phyloP scores from a whole-genome alignment of 2,113 vertebrate genomes.

The Brienomyrus brachyistius region DNA sequence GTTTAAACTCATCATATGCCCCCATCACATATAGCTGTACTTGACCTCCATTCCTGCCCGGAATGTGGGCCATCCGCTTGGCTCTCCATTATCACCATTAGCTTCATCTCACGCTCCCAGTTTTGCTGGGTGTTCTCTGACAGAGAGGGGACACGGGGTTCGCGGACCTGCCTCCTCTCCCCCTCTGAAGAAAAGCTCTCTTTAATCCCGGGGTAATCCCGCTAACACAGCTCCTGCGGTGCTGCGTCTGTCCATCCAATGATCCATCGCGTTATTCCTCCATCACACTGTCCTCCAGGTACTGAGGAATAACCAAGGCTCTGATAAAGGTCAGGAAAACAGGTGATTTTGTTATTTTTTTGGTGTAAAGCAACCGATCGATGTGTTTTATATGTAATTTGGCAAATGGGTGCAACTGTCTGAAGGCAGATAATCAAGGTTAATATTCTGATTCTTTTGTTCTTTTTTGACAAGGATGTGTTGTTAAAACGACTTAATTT shows the following conservation, averaged over 20 bases:
- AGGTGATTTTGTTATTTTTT: neutral
- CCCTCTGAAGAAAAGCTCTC: neutral
- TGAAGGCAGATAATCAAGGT: neutral
- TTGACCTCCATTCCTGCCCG: conserved; percentile 68
- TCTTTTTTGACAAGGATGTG: neutral
- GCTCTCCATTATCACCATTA: conserved; percentile 46
- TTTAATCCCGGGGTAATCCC: neutral
- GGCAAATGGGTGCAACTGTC: neutral
- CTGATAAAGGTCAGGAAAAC: neutral
- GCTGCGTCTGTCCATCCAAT: neutral
- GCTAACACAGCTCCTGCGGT: neutral
- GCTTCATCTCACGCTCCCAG: conserved; percentile 27
- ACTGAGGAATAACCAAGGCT: neutral
- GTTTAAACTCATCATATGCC: conserved; percentile 59
- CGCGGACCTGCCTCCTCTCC: neutral
- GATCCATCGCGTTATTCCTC: neutral
- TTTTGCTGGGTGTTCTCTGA: conserved; percentile 27
- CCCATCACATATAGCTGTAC: conserved; percentile 54
- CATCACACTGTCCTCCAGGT: neutral
- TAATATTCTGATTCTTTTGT: neutral
- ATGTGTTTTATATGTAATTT: neutral
- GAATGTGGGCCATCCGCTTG: conserved; percentile 63
- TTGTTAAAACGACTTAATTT: neutral
- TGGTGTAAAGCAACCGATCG: neutral
- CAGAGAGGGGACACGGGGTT: conserved; percentile 24